A percentile compares a stretch with the other conserved stretches of the same genome.
Evolutionary conservation across 2,888 invertebrate species (phyloP).

Genomic region (Limenitis camilla): DNA sequence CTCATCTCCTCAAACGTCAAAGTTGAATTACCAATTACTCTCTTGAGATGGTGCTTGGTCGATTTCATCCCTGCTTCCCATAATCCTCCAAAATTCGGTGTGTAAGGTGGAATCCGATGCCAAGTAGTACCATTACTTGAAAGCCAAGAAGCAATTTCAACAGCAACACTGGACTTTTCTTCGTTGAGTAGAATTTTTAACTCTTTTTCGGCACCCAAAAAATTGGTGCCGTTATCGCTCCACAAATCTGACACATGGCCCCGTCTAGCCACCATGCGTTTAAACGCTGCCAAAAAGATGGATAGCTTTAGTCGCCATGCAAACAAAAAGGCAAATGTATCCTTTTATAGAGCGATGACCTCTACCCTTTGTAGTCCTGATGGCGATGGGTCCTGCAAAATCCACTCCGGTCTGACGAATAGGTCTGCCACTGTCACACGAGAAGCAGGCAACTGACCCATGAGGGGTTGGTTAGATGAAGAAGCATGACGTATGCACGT

Average conservation of each 20-base stretch:
- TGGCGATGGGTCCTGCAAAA: too few species aligned
- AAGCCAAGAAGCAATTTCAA: not conserved
- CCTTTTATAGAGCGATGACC: not conserved
- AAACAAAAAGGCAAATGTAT: conserved; percentile 6
- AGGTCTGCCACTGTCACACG: too few species aligned
- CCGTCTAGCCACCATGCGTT: not conserved
- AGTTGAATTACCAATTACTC: conserved; percentile 2
- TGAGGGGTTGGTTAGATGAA: too few species aligned
- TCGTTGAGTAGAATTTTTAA: not conserved
- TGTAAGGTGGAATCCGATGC: conserved; percentile 10
- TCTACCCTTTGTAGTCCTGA: too few species aligned
- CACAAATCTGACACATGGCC: not conserved
- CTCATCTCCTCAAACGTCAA: conserved; percentile 21
- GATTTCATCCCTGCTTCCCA: conserved; percentile 8
- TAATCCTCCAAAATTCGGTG: conserved; percentile 3
- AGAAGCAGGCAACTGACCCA: too few species aligned
- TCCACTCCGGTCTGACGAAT: too few species aligned
- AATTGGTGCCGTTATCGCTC: conserved; percentile 10
- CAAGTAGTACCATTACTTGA: not conserved
- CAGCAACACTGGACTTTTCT: conserved; percentile 1
- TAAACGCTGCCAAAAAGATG: conserved; percentile 9
- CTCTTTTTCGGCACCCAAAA: conserved; percentile 2
- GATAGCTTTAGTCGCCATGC: conserved; percentile 7
- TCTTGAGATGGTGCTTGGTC: conserved; percentile 6
- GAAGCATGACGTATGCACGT: too few species aligned